Conservation (phyloP, 1,140 invertebrate species). For the Aphis craccivora region DNA sequence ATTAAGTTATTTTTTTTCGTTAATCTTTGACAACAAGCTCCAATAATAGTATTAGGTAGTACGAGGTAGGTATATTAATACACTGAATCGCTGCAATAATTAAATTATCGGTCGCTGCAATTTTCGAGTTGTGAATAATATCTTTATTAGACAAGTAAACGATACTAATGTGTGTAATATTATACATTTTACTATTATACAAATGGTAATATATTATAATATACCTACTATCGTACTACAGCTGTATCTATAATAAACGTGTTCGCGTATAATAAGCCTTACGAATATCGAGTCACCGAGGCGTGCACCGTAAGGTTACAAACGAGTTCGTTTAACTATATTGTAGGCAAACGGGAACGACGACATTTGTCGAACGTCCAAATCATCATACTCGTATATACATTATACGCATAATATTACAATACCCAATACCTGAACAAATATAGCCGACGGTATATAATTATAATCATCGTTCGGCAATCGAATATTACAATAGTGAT, state of each 20-base stretch:
- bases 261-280: constrained; percentile 4
- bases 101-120: not conserved
- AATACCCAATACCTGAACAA: not conserved
- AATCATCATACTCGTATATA: not conserved
- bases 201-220: not conserved
- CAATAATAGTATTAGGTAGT: not conserved
- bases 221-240: not conserved
- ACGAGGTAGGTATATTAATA: not conserved
- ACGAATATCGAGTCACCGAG: not conserved
- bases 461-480: not conserved
- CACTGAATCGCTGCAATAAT: not conserved
- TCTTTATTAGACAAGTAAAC: not conserved
- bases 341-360: constrained; percentile 26
- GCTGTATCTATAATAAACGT: not conserved
- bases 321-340: constrained; percentile 39
- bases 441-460: not conserved
- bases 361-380: constrained; percentile 17
- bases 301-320: not conserved
- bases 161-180: not conserved
- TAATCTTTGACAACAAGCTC: not conserved
- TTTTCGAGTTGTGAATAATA: not conserved
- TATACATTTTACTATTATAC: constrained; percentile 4
- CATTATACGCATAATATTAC: not conserved
- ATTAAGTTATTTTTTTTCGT: not conserved
- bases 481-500: not conserved